These are phyloP conservation scores for Sclerurus mexicanus DNA, from an alignment of 2,113 vertebrate genomes.

Conservation along the genomic window DNA sequence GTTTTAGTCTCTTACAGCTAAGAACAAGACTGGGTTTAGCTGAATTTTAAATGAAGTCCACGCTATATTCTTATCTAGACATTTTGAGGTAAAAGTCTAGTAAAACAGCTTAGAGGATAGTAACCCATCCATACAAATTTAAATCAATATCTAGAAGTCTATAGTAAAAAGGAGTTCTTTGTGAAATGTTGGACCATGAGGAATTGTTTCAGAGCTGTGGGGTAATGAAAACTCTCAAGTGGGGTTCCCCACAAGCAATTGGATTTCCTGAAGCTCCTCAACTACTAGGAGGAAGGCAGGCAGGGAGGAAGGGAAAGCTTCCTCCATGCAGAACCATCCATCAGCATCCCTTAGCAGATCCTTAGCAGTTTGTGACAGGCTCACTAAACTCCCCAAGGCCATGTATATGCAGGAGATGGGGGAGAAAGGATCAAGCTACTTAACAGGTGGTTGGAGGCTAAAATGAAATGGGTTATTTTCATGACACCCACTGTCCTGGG, in stretches of 20 bases:
- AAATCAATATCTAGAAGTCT: neutral
- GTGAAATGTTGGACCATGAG: neutral
- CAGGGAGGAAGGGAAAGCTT: neutral
- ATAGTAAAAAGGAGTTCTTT: neutral
- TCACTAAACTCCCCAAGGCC: neutral
- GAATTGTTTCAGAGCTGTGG: neutral
- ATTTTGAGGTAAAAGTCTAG: neutral
- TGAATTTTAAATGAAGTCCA: neutral
- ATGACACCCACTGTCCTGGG: neutral
- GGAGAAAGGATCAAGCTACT: neutral
- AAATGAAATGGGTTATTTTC: neutral
- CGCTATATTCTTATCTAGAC: neutral
- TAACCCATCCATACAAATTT: neutral
- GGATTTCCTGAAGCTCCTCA: neutral
- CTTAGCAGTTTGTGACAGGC: neutral
- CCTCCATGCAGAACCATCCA: neutral
- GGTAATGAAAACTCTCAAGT: neutral
- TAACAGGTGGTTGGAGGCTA: neutral
- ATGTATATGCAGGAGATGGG: neutral
- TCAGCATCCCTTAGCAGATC: neutral
- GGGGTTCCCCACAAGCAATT: accelerated
- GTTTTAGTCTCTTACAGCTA: neutral
- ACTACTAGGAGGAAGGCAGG: neutral
- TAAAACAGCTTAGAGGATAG: neutral
- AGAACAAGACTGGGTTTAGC: neutral